These are phyloP conservation scores for Oreohelix idahoensis DNA, from an alignment of 1,140 invertebrate genomes.

Conservation along the genomic window DNA sequence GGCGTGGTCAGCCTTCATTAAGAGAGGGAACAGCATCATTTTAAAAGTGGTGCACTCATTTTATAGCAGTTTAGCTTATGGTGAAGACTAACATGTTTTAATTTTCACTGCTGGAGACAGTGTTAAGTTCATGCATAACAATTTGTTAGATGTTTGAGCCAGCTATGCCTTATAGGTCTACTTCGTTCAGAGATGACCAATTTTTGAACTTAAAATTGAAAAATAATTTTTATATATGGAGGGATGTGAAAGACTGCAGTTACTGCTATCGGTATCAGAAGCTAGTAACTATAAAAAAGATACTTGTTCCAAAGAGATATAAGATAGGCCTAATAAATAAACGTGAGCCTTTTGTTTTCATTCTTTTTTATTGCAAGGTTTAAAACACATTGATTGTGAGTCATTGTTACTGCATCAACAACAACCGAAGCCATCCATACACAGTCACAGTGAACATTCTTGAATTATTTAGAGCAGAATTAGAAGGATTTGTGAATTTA, in stretches of 20 bases:
- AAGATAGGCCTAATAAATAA: neutral
- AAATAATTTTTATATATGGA: slow-evolving; percentile 32
- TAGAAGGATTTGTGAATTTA: no score
- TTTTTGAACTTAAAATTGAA: slow-evolving; percentile 29
- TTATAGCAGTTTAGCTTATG: no score
- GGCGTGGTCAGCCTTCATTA: neutral
- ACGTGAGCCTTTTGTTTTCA: neutral
- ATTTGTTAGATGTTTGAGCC: no score
- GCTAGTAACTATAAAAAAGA: slow-evolving; percentile 12
- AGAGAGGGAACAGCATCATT: neutral
- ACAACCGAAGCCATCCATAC: no score
- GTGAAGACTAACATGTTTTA: no score
- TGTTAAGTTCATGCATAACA: no score
- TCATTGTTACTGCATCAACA: no score
- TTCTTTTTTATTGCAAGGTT: neutral
- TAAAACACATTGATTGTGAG: no score
- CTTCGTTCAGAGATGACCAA: slow-evolving; percentile 29
- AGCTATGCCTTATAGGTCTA: neutral
- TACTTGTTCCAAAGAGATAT: neutral
- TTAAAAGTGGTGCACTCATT: no score
- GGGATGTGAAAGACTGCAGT: slow-evolving; percentile 15
- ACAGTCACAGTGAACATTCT: no score
- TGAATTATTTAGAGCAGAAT: no score
- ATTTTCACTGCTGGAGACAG: no score
- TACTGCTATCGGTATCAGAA: slow-evolving; percentile 5